Base-by-base conservation (phyloP, 2,113 vertebrate genomes). In the Pitta sordida region DNA sequence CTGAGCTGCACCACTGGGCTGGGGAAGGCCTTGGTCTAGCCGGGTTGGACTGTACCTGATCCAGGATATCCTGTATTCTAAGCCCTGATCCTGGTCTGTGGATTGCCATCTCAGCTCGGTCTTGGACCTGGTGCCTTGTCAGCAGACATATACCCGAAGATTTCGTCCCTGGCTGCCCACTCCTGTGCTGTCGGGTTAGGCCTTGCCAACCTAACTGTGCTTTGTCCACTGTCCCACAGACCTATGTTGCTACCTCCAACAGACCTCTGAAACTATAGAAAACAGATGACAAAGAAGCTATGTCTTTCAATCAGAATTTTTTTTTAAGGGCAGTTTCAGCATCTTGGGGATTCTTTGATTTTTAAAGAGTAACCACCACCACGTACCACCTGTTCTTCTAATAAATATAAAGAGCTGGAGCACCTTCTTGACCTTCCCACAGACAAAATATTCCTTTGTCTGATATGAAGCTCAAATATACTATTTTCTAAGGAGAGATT, bases 11-110 rank as follows among this genome's bases (percentile, higher is more conserved):
- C 1, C 55, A 10, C 6, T 7, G 41, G 1, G 2, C 15, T 16
- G 53, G 23, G 23, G 34, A 23, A 51, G 59, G 30, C 58, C 39
- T 36, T 29, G 27, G 32, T 27, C 65, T 69, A 7, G 6, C 5
- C 18, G 17, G 46, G 9, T 4, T 5, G 10, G 23, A 9, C 4
- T 3, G 4, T 4, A 2, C 6, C 52, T 65, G 36, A 4, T 1
- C 1, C 3, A 1, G 2, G 29, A 14, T 13, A 13, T 29, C 32
- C 34, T n/a, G n/a, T n/a, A n/a, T n/a, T 0, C 0, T 9, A 26
- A 55, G 22, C 22, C 44, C 49, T 32, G 20, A 15, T 5, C 39
- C 20, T 24, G 18, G 7, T 15, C 43, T 12, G 27, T 0, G 9
- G 16, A 7, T 6, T 10, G 9, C 16, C 24, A 8, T 53, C 37